Evolutionary conservation across 2,888 invertebrate genomes (phyloP), one percentile per base, ranked within the genome.

Genomic region (Augiades crinisus): DNA sequence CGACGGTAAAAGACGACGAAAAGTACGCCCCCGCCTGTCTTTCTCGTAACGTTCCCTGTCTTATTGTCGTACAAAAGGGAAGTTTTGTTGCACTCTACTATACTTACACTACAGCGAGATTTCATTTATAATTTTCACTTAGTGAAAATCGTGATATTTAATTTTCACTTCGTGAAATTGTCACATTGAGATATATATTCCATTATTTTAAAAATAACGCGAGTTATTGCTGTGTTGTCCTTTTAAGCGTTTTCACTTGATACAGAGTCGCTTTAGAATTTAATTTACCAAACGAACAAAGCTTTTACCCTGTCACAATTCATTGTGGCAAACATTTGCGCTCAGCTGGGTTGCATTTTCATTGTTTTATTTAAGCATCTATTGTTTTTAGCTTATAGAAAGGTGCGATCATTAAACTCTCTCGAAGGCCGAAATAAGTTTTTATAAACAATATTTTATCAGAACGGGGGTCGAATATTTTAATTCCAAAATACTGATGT

Each of bases 261-360:
- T 67, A 68, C 65, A 56, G 57, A 67, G 65, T 72, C 65, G 60
- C 68, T 72, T 76, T 68, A 69, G 63, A 76, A 77, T 79, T 78
- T 65, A 72, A 79, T 79, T 76, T 78, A 67, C 67, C 59, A 67
- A 70, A 75, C 72, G 67, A 73, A 76, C 75, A 75, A 80, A 78
- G 78, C 78, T 82, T 81, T 82, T 79, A 77, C 65, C 64, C 64
- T 72, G 72, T 78, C 81, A 76, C 75, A 77, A 75, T 78, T 75
- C 67, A 78, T 80, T 76, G 72, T 63, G 68, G 72, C 57, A 64
- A 75, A 72, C 68, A 69, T 72, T 73, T 65, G 65, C 70, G 68
- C 68, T 70, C 68, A 67, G 69, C 60, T 59, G 60, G 61, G 68
- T 65, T 70, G 67, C 63, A 73, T 72, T 75, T 75, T 65, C 68